Percentiles rank a stretch among this genome's conserved stretches.
These are phyloP conservation scores for Lepilemur septentrionalis DNA, from an alignment of 2,797 vertebrate genomes.

Conservation along the genomic window DNA sequence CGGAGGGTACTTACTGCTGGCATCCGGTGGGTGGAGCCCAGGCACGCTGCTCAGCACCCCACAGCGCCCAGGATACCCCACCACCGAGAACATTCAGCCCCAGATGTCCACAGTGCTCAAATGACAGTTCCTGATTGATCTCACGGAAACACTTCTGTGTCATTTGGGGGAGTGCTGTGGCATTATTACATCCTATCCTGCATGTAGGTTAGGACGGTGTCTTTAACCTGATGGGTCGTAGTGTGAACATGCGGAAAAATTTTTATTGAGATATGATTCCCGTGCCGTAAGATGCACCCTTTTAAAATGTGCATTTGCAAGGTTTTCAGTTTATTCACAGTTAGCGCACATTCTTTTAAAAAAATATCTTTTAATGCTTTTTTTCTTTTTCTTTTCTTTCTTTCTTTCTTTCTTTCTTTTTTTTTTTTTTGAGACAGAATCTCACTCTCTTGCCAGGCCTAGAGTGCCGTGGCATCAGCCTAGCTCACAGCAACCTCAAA, in stretches of 20 bases:
- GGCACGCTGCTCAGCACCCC: accelerated
- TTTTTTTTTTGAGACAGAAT: no score
- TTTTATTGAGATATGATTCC: accelerated
- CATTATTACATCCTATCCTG: neutral
- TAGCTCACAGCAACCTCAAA: no score
- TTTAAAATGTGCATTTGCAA: neutral
- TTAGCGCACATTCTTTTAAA: neutral
- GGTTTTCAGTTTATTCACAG: neutral
- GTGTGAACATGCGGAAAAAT: accelerated
- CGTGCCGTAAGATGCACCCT: no score
- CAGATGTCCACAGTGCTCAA: accelerated
- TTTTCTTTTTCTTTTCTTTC: no score
- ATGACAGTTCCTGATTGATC: no score
- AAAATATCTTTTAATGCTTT: neutral
- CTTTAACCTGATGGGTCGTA: accelerated
- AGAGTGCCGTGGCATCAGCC: no score
- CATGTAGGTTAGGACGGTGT: accelerated
- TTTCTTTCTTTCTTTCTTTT: no score
- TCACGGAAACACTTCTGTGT: no score
- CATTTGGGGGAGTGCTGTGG: accelerated
- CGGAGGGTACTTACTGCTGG: neutral
- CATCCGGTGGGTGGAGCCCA: no score
- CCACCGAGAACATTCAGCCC: no score
- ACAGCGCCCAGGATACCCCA: no score
- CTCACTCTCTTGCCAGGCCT: no score